Evolutionary conservation across 2,113 vertebrate species (phyloP).

Genomic region (Marmota flaviventris): DNA sequence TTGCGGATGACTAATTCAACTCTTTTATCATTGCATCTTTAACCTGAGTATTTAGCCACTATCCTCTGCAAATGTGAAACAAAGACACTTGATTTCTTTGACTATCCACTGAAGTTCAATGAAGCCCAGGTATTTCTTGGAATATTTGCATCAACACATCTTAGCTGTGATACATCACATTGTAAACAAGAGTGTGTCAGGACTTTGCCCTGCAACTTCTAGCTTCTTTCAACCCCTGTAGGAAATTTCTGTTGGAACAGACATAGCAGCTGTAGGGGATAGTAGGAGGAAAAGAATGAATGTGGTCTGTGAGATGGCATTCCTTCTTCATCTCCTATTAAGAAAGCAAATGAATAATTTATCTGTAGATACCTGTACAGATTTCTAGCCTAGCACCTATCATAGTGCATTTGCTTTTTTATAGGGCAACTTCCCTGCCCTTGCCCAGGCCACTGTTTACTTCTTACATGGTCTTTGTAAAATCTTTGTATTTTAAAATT

Average conservation of each 20-base stretch:
- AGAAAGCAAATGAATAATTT: conserved; percentile 45
- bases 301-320: not conserved
- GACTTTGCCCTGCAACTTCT: conserved; percentile 58
- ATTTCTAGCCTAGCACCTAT: not conserved
- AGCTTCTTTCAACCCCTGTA: conserved; percentile 14
- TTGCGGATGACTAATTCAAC: conserved; percentile 69
- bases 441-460: not conserved
- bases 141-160: conserved; percentile 69
- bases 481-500: not conserved
- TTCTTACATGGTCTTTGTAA: not conserved
- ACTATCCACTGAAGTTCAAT: conserved; percentile 61
- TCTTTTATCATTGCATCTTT: conserved; percentile 65
- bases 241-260: conserved; percentile 33
- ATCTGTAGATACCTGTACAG: conserved; percentile 1
- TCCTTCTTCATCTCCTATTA: not conserved
- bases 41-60: conserved; percentile 67
- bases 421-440: not conserved
- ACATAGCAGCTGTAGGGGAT: not conserved
- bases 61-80: conserved; percentile 68
- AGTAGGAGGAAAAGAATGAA: not conserved
- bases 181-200: conserved; percentile 43
- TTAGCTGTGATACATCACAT: conserved; percentile 33
- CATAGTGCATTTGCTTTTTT: not conserved
- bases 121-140: conserved; percentile 78
- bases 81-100: conserved; percentile 58